These are phyloP conservation scores for Melikaiella ostensackeni DNA, from an alignment of 2,888 invertebrate genomes.

Conservation along the genomic window DNA sequence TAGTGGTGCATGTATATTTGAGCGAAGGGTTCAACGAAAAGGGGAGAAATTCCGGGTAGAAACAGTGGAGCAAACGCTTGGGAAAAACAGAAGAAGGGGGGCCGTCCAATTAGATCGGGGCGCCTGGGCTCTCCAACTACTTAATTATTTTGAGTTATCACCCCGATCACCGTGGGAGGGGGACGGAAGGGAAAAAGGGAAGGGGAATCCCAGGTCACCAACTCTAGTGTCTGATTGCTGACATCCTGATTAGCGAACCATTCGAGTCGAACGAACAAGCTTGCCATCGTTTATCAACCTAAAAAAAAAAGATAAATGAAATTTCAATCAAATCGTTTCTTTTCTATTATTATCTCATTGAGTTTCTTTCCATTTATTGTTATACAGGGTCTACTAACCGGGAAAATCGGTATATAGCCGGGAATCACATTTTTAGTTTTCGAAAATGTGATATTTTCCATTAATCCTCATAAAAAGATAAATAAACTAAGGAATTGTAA, in stretches of 20 bases:
- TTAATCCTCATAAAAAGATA: too few species aligned
- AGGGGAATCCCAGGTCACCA: slow-evolving; percentile 47
- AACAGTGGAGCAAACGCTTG: slow-evolving; percentile 48
- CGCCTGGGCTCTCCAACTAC: slow-evolving; percentile 50
- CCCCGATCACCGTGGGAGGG: neutral
- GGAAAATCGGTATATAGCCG: too few species aligned
- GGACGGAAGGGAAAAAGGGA: slow-evolving; percentile 35
- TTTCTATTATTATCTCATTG: too few species aligned
- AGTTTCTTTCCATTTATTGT: too few species aligned
- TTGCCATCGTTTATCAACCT: slow-evolving; percentile 13
- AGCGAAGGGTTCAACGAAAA: slow-evolving; percentile 5
- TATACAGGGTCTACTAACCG: too few species aligned
- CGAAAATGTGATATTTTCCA: too few species aligned
- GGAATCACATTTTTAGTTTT: too few species aligned
- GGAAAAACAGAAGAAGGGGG: slow-evolving; percentile 49
- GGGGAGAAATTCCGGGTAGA: slow-evolving; percentile 17
- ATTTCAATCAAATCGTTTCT: neutral
- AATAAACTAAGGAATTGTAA: too few species aligned
- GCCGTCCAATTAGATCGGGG: slow-evolving; percentile 53
- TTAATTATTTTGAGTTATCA: slow-evolving; percentile 49
- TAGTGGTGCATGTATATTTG: slow-evolving; percentile 1
- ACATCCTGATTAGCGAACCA: slow-evolving; percentile 51
- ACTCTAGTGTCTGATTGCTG: slow-evolving; percentile 51
- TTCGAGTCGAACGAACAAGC: slow-evolving; percentile 22
- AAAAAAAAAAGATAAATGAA: neutral